Base-by-base conservation (phyloP, 2,113 vertebrate genomes). In the Indri indri region DNA sequence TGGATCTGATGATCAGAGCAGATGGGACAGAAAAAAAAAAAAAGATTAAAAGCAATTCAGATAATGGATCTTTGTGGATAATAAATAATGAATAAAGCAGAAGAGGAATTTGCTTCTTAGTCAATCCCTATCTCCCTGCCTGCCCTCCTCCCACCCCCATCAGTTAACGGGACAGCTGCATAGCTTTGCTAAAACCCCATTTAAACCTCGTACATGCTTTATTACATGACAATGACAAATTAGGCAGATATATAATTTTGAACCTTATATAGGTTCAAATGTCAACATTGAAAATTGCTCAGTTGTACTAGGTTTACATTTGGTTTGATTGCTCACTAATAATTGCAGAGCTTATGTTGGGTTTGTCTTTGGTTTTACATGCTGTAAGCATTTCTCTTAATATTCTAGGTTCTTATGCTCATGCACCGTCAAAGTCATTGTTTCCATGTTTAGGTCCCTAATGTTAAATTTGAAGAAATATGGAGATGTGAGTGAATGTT, bases 371-470 rank as follows among this genome's bases (percentile, higher is more conserved):
- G 30, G 2, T 52, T 66, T 1, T 63, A 10, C 14, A 5, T 16
- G 52, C 18, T 71, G 0, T 57, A 17, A 45, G 7, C n/a, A 66
- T 61, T 91, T 11, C n/a, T 70, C 59, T 94, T 87, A 95, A 87
- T 87, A 95, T 82, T 85, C 40, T 63, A 93, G 9, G 4, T 93
- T 81, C 32, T 65, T 70, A 34, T 40, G 34, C 47, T 81, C 40
- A 27, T 34, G 0, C 27, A 76, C 7, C 86, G n/a, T 91, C 11
- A 18, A 97, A 97, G 92, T 1, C 2, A 34, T 54, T 2, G 1
- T 96, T 96, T 95, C 83, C 42, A 79, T 47, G 92, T 96, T 97
- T 80, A 74, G 4, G 65, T 81, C 93, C 34, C 17, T 79, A 63
- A 13, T 76, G 37, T 30, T 89, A 77, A 97, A 96, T 76, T 2